phyloP scores from a whole-genome alignment of 2,797 vertebrate species.

The Falco rusticolus region DNA sequence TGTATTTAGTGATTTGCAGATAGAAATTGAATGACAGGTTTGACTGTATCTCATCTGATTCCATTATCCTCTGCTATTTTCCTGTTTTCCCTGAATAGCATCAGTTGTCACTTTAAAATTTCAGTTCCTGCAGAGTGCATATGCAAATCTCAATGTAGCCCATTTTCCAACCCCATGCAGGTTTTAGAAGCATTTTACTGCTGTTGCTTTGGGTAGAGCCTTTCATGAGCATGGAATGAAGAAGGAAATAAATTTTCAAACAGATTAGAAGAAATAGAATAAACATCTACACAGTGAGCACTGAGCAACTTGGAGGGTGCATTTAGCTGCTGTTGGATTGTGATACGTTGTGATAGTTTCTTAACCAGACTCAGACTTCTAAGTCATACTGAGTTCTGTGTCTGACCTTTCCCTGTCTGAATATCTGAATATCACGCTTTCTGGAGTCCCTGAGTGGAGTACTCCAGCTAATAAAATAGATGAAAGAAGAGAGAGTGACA shows the following conservation, averaged over 20 bases:
- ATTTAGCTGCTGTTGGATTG: not conserved
- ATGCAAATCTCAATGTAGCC: not conserved
- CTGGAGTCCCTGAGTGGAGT: not conserved
- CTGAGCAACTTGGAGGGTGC: not conserved
- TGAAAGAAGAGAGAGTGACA: not conserved
- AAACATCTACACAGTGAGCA: not conserved
- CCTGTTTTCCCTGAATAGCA: not conserved
- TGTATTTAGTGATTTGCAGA: conserved; percentile 14
- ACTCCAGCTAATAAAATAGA: not conserved
- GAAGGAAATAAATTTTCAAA: conserved; percentile 41
- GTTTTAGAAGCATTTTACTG: not conserved
- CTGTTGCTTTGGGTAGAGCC: not conserved
- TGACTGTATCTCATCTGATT: conserved; percentile 9
- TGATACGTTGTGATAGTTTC: not conserved
- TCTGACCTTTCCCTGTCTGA: not conserved
- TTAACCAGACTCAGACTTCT: not conserved
- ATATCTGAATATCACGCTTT: not conserved
- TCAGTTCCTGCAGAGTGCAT: not conserved
- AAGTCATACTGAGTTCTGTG: not conserved
- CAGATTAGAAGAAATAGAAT: not conserved
- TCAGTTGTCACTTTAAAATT: not conserved
- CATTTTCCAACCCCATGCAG: not conserved
- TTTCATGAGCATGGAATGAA: not conserved
- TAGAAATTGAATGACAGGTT: conserved; percentile 4
- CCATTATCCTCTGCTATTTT: not conserved